phyloP scores from a whole-genome alignment of 37 sponge, comb jelly and placozoan genomes.

The Geodia barretti region DNA sequence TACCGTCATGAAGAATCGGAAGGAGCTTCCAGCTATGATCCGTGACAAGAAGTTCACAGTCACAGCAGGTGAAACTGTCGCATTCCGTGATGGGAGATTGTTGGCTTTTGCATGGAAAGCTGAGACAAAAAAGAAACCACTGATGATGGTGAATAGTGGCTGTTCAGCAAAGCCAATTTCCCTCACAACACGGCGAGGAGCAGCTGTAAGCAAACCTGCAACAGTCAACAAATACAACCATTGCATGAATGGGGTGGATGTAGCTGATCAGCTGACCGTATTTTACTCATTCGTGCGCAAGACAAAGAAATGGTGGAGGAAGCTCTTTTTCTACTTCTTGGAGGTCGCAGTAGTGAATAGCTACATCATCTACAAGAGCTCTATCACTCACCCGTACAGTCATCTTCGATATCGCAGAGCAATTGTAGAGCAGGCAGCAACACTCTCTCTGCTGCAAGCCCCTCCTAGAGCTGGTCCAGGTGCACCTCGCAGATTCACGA shows the following conservation, averaged over 20 bases:
- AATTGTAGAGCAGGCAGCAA: background rate
- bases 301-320: conserved; percentile 7
- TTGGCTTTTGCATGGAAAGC: conserved; percentile 3
- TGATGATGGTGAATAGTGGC: conserved; percentile 5
- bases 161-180: background rate
- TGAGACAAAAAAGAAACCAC: conserved; percentile 3
- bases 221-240: conserved; percentile 6
- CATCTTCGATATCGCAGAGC: background rate
- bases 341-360: conserved; percentile 6
- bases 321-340: conserved; percentile 11
- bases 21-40: background rate
- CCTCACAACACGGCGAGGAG: background rate
- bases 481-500: background rate
- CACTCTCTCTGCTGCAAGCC: background rate
- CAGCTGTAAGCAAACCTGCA: background rate
- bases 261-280: conserved; percentile 2
- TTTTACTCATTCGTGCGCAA: conserved; percentile 5
- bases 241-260: conserved; percentile 13
- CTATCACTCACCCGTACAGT: background rate
- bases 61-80: background rate
- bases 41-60: background rate
- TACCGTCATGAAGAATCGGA: conserved; percentile 1
- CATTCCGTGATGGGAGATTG: background rate
- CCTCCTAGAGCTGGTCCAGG: background rate
- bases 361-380: background rate